phyloP scores from a whole-genome alignment of 2,113 vertebrate species.

The Plectropomus leopardus region DNA sequence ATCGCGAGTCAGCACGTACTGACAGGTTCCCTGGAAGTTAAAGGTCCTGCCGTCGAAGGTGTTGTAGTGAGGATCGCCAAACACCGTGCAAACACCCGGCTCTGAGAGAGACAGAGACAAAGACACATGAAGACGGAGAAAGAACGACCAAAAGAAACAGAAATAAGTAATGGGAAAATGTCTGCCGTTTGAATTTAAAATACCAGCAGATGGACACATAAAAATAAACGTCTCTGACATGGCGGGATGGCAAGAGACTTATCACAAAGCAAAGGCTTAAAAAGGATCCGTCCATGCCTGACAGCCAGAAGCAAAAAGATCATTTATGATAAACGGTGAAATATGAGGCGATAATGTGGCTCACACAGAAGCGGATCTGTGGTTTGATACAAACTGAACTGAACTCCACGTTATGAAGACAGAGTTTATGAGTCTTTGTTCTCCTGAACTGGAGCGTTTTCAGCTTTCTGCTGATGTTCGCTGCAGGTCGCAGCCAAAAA shows the following conservation, averaged over 20 bases:
- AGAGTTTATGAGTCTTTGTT: slow-evolving; percentile 49
- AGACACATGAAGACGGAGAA: neutral
- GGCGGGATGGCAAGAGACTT: neutral
- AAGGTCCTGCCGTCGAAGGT: slow-evolving; percentile 98
- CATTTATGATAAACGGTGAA: slow-evolving; percentile 36
- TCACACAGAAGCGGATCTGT: slow-evolving; percentile 25
- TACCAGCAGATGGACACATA: neutral
- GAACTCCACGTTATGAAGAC: slow-evolving; percentile 29
- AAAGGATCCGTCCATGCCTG: slow-evolving; percentile 15
- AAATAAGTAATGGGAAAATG: neutral
- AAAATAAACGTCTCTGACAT: neutral
- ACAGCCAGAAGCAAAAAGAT: slow-evolving; percentile 6
- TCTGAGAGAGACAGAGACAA: slow-evolving; percentile 83
- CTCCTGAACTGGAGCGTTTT: slow-evolving; percentile 52
- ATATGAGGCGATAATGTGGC: slow-evolving; percentile 38
- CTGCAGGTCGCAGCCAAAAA: slow-evolving; percentile 45
- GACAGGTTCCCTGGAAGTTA: slow-evolving; percentile 99
- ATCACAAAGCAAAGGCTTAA: neutral
- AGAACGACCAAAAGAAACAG: neutral
- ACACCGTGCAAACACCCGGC: slow-evolving; percentile 97
- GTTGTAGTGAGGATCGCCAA: slow-evolving; percentile 99
- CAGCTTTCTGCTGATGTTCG: slow-evolving; percentile 34
- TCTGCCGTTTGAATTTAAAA: neutral
- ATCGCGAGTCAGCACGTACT: slow-evolving; percentile 96
- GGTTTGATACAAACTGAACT: slow-evolving; percentile 32